These are phyloP conservation scores for Microtus richardsoni DNA, from an alignment of 2,113 vertebrate species.

Conservation along the genomic window DNA sequence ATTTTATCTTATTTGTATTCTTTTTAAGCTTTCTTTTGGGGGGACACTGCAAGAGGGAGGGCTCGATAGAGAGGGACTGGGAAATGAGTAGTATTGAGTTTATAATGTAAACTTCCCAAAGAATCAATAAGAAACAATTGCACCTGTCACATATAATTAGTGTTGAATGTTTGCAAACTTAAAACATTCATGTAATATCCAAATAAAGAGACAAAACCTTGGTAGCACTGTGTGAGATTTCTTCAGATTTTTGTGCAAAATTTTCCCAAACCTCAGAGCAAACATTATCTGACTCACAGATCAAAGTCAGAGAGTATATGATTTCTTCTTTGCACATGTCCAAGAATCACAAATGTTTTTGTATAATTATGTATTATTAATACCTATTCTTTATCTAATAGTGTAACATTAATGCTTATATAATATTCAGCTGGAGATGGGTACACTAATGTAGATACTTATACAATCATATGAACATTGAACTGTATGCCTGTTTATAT, in stretches of 20 bases:
- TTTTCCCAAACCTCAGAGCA: accelerated
- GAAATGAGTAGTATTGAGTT: not conserved
- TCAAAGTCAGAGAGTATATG: not conserved
- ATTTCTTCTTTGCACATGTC: not conserved
- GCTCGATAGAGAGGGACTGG: not conserved
- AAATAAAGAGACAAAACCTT: not conserved
- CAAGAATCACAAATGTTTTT: not conserved
- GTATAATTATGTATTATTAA: not conserved
- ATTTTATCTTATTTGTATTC: not conserved
- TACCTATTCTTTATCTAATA: not conserved
- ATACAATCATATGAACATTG: not conserved
- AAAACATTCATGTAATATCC: not conserved
- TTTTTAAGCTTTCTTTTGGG: not conserved
- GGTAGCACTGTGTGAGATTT: not conserved
- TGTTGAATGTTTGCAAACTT: not conserved
- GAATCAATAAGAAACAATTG: not conserved
- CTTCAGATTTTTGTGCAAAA: not conserved
- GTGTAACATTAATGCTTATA: not conserved
- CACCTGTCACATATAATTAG: not conserved
- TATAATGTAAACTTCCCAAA: not conserved
- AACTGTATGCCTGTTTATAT: not conserved
- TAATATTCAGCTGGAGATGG: not conserved
- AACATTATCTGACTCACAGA: not conserved
- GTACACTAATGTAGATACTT: no score
- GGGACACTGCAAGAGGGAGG: not conserved